Evolutionary conservation across 2,113 vertebrate genomes (phyloP).

Genomic region (Smithornis capensis): DNA sequence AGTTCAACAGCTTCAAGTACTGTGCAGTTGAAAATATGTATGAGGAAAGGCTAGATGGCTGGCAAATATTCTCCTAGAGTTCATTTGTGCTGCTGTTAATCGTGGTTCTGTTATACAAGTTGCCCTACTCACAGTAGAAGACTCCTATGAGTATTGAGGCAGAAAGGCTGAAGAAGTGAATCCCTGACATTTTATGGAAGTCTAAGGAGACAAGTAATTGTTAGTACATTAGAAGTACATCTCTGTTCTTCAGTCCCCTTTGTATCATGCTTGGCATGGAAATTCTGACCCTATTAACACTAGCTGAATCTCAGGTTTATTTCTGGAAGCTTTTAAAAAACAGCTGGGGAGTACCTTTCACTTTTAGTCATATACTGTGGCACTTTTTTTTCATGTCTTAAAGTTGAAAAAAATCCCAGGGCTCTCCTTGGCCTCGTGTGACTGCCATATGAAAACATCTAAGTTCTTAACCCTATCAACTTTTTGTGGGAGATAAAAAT

Average conservation of each 20-base stretch:
- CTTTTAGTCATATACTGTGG: background rate
- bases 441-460: background rate
- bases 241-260: background rate
- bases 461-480: background rate
- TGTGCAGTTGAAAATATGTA: background rate
- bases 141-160: background rate
- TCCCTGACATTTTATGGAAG: background rate
- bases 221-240: constrained; percentile 15
- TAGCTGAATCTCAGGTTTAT: background rate
- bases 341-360: constrained; percentile 37
- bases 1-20: background rate
- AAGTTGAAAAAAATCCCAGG: background rate
- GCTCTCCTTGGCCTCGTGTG: constrained; percentile 15
- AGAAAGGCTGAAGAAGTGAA: background rate
- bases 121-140: background rate
- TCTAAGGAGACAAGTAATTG: background rate
- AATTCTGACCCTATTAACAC: constrained; percentile 25
- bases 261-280: constrained; percentile 1
- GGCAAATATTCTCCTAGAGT: background rate
- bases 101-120: background rate
- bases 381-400: background rate
- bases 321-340: constrained; percentile 52
- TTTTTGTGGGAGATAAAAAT: background rate
- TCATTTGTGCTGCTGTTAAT: background rate
- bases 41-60: background rate